These are phyloP conservation scores for Gastrophysa polygoni DNA, from an alignment of 2,888 invertebrate genomes.

Conservation along the genomic window DNA sequence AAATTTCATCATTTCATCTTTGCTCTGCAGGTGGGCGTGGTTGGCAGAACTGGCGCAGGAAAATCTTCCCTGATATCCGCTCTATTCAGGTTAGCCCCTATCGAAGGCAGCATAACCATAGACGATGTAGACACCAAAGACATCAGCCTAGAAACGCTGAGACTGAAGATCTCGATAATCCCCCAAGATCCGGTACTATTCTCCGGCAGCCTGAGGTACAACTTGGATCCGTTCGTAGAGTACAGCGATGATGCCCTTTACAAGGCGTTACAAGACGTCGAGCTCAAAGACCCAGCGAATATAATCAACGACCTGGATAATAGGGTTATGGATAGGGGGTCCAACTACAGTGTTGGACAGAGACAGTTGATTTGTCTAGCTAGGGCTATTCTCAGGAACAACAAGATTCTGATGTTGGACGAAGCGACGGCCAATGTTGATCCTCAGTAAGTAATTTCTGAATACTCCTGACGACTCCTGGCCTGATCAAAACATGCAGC, in stretches of 20 bases:
- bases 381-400: constrained; percentile 82
- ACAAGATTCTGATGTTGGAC: constrained; percentile 84
- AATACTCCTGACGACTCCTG: constrained; percentile 18
- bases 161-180: constrained; percentile 64
- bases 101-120: constrained; percentile 73
- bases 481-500: no score
- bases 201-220: constrained; percentile 70
- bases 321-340: constrained; percentile 75
- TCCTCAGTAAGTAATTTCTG: constrained; percentile 67
- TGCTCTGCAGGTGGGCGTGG: constrained; percentile 73
- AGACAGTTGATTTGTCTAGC: constrained; percentile 89
- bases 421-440: constrained; percentile 95
- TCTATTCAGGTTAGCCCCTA: constrained; percentile 75
- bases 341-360: constrained; percentile 89
- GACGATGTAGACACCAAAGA: constrained; percentile 69
- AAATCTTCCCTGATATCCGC: constrained; percentile 80
- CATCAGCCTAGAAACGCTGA: constrained; percentile 63
- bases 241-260: constrained; percentile 72
- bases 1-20: no score
- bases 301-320: constrained; percentile 68
- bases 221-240: constrained; percentile 76
- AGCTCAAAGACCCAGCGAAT: constrained; percentile 71
- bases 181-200: constrained; percentile 65
- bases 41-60: constrained; percentile 85
- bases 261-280: constrained; percentile 75